Conservation (phyloP, 2,797 vertebrate genomes). For the Ceyx erithaca region DNA sequence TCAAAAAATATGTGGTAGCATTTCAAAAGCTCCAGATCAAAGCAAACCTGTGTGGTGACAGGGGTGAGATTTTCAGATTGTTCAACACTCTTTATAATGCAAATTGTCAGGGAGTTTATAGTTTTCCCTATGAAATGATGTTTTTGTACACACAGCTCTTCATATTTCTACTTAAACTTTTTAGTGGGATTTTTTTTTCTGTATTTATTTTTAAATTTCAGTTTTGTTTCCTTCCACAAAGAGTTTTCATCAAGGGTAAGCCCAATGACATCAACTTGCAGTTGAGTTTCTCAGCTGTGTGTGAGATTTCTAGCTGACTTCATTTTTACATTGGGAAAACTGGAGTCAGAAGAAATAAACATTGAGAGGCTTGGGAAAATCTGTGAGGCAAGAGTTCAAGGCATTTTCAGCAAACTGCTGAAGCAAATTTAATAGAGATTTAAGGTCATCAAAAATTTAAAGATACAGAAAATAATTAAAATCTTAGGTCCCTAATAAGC, state of each 20-base stretch:
- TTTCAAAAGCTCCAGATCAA: neutral
- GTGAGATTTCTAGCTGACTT: slow-evolving; percentile 13
- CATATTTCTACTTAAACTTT: neutral
- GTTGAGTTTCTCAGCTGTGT: neutral
- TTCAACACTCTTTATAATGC: neutral
- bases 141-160: neutral
- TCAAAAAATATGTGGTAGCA: neutral
- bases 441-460: neutral
- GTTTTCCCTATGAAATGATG: neutral
- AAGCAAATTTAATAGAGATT: neutral
- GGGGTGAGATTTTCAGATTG: neutral
- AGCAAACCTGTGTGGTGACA: neutral
- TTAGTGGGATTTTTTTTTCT: neutral
- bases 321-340: neutral
- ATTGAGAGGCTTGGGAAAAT: neutral
- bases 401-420: neutral
- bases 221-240: neutral
- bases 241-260: neutral
- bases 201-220: neutral
- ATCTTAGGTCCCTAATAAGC: neutral
- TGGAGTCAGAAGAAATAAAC: neutral
- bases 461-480: neutral
- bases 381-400: neutral
- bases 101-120: neutral
- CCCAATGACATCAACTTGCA: neutral